These are phyloP conservation scores for Calameuta pallipes DNA, from an alignment of 2,888 invertebrate genomes.

Conservation along the genomic window DNA sequence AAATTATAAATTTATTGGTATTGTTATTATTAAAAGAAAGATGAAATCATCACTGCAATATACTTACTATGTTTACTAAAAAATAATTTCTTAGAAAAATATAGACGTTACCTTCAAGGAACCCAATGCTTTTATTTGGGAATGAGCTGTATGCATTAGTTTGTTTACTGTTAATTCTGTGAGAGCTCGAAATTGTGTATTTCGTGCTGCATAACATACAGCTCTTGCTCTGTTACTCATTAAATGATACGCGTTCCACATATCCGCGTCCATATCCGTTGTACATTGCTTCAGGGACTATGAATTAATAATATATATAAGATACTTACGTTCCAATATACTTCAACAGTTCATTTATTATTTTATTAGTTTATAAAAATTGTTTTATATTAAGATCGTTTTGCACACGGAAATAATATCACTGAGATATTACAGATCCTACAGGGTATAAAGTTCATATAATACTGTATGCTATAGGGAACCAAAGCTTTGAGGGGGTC, in stretches of 20 bases:
- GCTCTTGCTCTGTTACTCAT: slow-evolving; percentile 76
- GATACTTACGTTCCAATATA: slow-evolving; percentile 13
- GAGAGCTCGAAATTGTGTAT: slow-evolving; percentile 74
- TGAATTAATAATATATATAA: slow-evolving; percentile 31
- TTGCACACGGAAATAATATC: slow-evolving; percentile 24
- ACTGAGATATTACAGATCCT: neutral
- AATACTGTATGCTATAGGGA: neutral
- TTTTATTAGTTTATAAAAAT: neutral
- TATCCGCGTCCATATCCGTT: slow-evolving; percentile 73
- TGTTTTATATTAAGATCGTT: slow-evolving; percentile 6
- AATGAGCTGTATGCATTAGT: slow-evolving; percentile 69
- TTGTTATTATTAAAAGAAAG: neutral
- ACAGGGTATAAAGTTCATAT: neutral
- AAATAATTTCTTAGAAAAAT: neutral
- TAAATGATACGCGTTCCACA: slow-evolving; percentile 78
- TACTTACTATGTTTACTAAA: neutral
- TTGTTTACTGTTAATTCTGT: slow-evolving; percentile 76
- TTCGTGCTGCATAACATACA: slow-evolving; percentile 75
- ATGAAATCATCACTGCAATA: neutral
- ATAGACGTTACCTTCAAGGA: slow-evolving; percentile 63
- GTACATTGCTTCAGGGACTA: slow-evolving; percentile 74
- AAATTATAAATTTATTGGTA: neutral
- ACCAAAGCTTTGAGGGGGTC: slow-evolving; percentile 29
- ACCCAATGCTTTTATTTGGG: slow-evolving; percentile 67
- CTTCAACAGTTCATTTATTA: neutral